Percentiles rank a stretch among this genome's conserved stretches.
Conservation (phyloP, 2,113 vertebrate genomes). For the Aphelocoma coerulescens region DNA sequence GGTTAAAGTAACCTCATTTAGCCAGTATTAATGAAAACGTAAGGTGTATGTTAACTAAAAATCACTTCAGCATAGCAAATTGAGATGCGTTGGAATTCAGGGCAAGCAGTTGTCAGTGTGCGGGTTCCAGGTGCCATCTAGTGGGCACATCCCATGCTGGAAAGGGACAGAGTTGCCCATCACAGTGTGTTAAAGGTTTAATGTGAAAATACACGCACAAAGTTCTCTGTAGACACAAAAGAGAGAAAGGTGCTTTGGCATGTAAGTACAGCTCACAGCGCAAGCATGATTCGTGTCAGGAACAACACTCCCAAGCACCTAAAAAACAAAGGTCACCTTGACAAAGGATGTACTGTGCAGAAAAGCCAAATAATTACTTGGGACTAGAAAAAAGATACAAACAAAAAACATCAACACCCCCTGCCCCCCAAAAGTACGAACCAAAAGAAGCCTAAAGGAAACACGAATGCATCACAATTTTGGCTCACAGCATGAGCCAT, state of each 20-base stretch:
- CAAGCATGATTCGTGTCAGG: not conserved
- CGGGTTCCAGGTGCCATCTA: slow-evolving; percentile 62
- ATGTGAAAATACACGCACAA: not conserved
- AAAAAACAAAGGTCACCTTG: not conserved
- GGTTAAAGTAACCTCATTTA: slow-evolving; percentile 60
- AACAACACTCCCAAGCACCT: not conserved
- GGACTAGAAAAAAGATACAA: not conserved
- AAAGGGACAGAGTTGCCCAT: not conserved
- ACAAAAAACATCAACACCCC: not conserved
- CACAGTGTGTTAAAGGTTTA: not conserved
- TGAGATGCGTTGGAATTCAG: not conserved
- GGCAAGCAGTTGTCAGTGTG: not conserved
- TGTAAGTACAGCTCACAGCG: not conserved
- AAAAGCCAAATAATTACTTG: not conserved
- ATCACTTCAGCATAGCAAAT: slow-evolving; percentile 44
- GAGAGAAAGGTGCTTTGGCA: not conserved
- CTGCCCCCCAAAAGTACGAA: not conserved
- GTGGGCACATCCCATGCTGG: not conserved
- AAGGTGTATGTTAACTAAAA: slow-evolving; percentile 61
- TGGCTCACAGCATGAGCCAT: not conserved
- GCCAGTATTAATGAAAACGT: slow-evolving; percentile 54
- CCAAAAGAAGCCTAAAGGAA: not conserved
- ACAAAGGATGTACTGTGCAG: not conserved
- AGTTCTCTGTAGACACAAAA: not conserved
- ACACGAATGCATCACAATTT: not conserved